These are phyloP conservation scores for Notospermus geniculatus DNA, from an alignment of 1,140 invertebrate species.

Conservation along the genomic window DNA sequence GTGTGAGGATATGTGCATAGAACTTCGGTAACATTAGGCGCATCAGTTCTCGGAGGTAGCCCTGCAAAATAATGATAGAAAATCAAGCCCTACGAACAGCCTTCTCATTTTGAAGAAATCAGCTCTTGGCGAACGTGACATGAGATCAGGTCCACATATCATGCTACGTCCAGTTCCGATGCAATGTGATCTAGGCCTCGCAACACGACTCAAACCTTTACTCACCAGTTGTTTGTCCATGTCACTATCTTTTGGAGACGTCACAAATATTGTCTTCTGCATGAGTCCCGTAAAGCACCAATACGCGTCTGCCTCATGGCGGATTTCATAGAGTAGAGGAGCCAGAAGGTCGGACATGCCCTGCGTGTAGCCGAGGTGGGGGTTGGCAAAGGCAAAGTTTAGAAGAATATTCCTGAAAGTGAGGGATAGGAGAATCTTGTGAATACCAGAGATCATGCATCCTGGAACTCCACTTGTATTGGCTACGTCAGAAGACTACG, in stretches of 20 bases:
- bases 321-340: slow-evolving; percentile 80
- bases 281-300: slow-evolving; percentile 94
- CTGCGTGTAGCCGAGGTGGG: slow-evolving; percentile 75
- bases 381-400: slow-evolving; percentile 87
- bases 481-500: too few relatives aligned
- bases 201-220: slow-evolving; percentile 11
- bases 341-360: slow-evolving; percentile 90
- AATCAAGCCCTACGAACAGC: too few relatives aligned
- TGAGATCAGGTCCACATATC: too few relatives aligned
- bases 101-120: too few relatives aligned
- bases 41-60: slow-evolving; percentile 81
- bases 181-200: too few relatives aligned
- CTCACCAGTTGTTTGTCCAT: slow-evolving; percentile 87
- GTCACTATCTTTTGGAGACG: slow-evolving; percentile 86
- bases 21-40: slow-evolving; percentile 84
- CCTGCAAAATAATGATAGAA: slow-evolving; percentile 59
- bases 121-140: too few relatives aligned
- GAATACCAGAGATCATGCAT: too few relatives aligned
- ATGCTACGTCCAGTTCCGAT: too few relatives aligned
- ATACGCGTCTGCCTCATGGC: slow-evolving; percentile 85
- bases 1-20: slow-evolving; percentile 77
- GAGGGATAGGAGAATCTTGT: too few relatives aligned
- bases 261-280: slow-evolving; percentile 85
- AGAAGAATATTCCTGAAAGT: slow-evolving; percentile 75
- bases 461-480: too few relatives aligned